Conservation (phyloP, 2,888 invertebrate species). For the Leptopilina drosophilae region DNA sequence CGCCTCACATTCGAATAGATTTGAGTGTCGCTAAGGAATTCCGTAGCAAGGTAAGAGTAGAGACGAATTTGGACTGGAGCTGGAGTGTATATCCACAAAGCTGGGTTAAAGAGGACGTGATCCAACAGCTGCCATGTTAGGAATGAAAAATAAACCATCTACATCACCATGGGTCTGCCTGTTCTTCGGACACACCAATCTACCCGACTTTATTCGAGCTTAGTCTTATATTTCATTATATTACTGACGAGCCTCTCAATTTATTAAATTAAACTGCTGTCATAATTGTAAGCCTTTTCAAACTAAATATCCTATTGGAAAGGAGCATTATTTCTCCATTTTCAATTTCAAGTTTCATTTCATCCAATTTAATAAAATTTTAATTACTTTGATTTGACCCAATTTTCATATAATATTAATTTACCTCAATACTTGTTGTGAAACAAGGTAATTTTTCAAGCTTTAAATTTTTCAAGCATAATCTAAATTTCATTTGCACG, state of each 20-base stretch:
- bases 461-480: too few relatives aligned
- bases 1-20: conserved; percentile 97
- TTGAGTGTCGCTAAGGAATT: conserved; percentile 97
- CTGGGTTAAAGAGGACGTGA: conserved; percentile 99
- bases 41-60: conserved; percentile 99
- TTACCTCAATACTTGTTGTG: too few relatives aligned
- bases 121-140: conserved; percentile 97
- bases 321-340: too few relatives aligned
- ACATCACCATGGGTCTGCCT: conserved; percentile 80
- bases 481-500: too few relatives aligned
- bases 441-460: too few relatives aligned
- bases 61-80: conserved; percentile 96
- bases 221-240: conserved; percentile 1
- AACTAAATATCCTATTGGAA: too few relatives aligned
- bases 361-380: too few relatives aligned
- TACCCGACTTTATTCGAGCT: conserved; percentile 70
- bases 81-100: conserved; percentile 98
- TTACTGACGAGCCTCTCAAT: not conserved
- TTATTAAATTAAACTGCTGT: too few relatives aligned
- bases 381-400: too few relatives aligned
- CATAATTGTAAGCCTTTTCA: too few relatives aligned
- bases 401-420: too few relatives aligned
- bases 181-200: conserved; percentile 76
- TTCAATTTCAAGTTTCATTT: too few relatives aligned
- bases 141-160: conserved; percentile 94